Evolutionary conservation across 2,113 vertebrate species (phyloP).

Genomic region (Oryzias celebensis): DNA sequence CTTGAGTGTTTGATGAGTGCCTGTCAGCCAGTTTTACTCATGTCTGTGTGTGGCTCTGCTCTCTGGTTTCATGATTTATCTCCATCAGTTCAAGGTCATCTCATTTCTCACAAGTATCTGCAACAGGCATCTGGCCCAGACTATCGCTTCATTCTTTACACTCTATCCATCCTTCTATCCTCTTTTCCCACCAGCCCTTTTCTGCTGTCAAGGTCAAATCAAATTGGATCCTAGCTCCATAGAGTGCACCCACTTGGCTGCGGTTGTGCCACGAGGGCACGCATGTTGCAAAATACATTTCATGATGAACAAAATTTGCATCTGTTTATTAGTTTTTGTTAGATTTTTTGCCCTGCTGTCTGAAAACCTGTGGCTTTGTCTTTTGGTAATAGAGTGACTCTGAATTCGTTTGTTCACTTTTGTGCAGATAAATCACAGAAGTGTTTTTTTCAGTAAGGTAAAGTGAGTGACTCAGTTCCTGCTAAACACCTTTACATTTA

Average conservation of each 20-base stretch:
- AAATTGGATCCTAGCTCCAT: slow-evolving; percentile 82
- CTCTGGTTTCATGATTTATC: slow-evolving; percentile 59
- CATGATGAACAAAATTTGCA: slow-evolving; percentile 27
- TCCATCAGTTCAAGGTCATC: slow-evolving; percentile 63
- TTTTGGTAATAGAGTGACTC: slow-evolving; percentile 13
- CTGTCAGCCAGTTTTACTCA: slow-evolving; percentile 38
- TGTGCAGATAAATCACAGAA: slow-evolving; percentile 15
- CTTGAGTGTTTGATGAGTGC: slow-evolving; percentile 31
- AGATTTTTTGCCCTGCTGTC: slow-evolving; percentile 22
- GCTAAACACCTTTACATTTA: slow-evolving; percentile 48
- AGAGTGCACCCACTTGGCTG: slow-evolving; percentile 56
- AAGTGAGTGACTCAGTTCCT: slow-evolving; percentile 21
- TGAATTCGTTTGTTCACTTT: slow-evolving; percentile 45
- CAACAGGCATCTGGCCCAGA: slow-evolving; percentile 66
- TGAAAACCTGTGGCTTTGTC: slow-evolving; percentile 33
- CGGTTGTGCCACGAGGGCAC: not conserved
- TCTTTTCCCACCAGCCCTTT: slow-evolving; percentile 27
- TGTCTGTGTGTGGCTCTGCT: slow-evolving; percentile 39
- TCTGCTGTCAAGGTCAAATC: slow-evolving; percentile 86
- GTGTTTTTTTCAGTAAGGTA: slow-evolving; percentile 6
- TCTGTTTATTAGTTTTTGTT: slow-evolving; percentile 23
- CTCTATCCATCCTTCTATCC: slow-evolving; percentile 39
- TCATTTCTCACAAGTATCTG: slow-evolving; percentile 65
- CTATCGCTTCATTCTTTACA: slow-evolving; percentile 53
- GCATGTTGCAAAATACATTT: slow-evolving; percentile 21